phyloP scores from a whole-genome alignment of 2,888 invertebrate genomes.

The Drosophila flavopinicola region DNA sequence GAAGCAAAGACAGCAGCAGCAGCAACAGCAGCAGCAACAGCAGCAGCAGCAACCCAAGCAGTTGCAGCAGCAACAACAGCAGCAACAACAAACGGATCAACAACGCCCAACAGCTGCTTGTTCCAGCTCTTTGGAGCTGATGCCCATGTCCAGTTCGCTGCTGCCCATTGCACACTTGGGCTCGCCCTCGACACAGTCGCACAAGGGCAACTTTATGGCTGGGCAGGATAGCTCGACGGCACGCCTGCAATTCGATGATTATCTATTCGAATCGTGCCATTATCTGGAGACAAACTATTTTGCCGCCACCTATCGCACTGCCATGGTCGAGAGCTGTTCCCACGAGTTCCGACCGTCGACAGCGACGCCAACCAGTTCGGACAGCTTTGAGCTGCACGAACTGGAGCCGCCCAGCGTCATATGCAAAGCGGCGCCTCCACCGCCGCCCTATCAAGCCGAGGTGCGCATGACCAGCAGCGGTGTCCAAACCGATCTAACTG shows the following conservation, averaged over 20 bases:
- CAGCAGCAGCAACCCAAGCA: conserved; percentile 38
- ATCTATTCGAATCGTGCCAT: conserved; percentile 83
- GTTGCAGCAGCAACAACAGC: conserved; percentile 16
- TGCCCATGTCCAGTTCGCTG: conserved; percentile 59
- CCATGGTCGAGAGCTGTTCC: conserved; percentile 83
- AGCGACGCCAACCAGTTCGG: conserved; percentile 77
- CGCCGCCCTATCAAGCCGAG: conserved; percentile 61
- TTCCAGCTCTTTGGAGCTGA: conserved; percentile 80
- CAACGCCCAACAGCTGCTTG: conserved; percentile 74
- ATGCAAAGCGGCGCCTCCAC: conserved; percentile 75
- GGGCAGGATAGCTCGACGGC: conserved; percentile 53
- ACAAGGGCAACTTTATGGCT: conserved; percentile 71
- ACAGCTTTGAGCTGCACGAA: conserved; percentile 79
- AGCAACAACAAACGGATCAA: conserved; percentile 35
- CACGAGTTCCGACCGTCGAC: conserved; percentile 83
- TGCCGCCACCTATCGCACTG: conserved; percentile 84
- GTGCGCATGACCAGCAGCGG: conserved; percentile 82
- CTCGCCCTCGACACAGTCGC: conserved; percentile 81
- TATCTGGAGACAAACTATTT: conserved; percentile 84
- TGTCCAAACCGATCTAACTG: conserved; percentile 82
- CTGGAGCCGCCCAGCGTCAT: conserved; percentile 79
- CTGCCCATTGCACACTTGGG: conserved; percentile 36
- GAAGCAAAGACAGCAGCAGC: conserved; percentile 81
- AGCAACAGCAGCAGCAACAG: conserved; percentile 56
- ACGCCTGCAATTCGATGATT: conserved; percentile 82